Conservation (phyloP, 37 sponge, comb jelly and placozoan species). For the Bolinopsis microptera region DNA sequence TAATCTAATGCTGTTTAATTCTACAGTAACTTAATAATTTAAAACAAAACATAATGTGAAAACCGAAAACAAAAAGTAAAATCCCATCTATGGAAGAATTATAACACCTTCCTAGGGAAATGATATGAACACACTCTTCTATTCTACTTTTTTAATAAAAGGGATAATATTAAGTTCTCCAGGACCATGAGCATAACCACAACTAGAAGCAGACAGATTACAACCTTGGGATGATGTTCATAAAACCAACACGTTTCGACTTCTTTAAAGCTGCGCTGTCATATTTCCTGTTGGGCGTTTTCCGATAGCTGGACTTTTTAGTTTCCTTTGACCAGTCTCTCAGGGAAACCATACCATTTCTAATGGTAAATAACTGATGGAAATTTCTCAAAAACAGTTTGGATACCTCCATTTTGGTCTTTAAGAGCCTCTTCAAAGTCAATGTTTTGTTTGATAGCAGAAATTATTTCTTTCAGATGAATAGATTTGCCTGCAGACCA, state of each 20-base stretch:
- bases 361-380: slow-evolving; percentile 3
- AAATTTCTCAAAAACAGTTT: slow-evolving; percentile 41
- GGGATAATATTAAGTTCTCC: too few relatives aligned
- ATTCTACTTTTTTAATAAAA: too few relatives aligned
- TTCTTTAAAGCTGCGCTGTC: slow-evolving; percentile 34
- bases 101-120: too few relatives aligned
- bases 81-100: too few relatives aligned
- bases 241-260: slow-evolving; percentile 54
- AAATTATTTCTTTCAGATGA: slow-evolving; percentile 1
- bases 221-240: slow-evolving; percentile 47
- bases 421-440: not conserved
- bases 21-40: too few relatives aligned
- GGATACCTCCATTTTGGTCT: slow-evolving; percentile 43
- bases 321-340: slow-evolving; percentile 21
- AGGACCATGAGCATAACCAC: slow-evolving; percentile 44
- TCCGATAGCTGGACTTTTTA: not conserved
- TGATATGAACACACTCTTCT: too few relatives aligned
- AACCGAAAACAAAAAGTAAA: too few relatives aligned
- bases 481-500: slow-evolving; percentile 12
- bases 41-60: too few relatives aligned
- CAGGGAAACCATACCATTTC: slow-evolving; percentile 44
- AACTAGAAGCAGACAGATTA: not conserved
- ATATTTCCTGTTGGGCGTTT: not conserved
- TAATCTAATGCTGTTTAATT: too few relatives aligned
- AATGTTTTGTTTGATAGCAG: not conserved